Evolutionary conservation across 2,797 vertebrate species (phyloP).

Genomic region (Dendrocincla fuliginosa): DNA sequence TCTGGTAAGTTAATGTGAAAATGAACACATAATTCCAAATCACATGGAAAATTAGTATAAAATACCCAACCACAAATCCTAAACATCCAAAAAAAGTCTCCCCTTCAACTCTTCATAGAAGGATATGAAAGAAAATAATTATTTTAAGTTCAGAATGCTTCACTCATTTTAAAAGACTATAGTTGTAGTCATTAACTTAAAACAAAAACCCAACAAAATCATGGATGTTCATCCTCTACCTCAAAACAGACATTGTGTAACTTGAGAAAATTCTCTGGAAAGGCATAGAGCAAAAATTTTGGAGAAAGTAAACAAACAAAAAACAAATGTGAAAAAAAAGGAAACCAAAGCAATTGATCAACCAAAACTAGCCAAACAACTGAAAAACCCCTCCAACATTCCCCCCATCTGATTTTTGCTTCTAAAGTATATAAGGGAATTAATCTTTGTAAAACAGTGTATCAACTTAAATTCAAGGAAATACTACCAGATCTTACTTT

Average conservation of each 20-base stretch:
- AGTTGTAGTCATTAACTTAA: background rate
- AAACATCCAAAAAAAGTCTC: background rate
- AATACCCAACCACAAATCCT: background rate
- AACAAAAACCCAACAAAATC: too few relatives aligned
- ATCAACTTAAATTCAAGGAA: background rate
- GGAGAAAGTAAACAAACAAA: background rate
- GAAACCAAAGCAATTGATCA: background rate
- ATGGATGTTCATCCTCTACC: background rate
- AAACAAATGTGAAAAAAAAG: background rate
- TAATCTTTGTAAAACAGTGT: background rate
- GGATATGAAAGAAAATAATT: background rate
- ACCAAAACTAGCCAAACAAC: background rate
- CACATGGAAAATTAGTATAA: background rate
- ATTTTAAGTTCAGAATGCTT: background rate
- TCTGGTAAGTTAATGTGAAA: background rate
- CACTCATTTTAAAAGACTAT: background rate
- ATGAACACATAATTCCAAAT: background rate
- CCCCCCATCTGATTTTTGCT: background rate
- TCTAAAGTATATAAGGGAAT: background rate
- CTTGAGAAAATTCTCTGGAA: background rate
- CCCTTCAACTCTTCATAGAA: background rate
- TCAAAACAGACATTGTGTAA: accelerated
- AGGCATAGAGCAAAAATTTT: background rate
- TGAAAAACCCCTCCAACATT: background rate
- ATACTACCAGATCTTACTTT: background rate